Percentiles rank a stretch among this genome's conserved stretches.
These are phyloP conservation scores for Poecile atricapillus DNA, from an alignment of 2,113 vertebrate species.

Conservation along the genomic window DNA sequence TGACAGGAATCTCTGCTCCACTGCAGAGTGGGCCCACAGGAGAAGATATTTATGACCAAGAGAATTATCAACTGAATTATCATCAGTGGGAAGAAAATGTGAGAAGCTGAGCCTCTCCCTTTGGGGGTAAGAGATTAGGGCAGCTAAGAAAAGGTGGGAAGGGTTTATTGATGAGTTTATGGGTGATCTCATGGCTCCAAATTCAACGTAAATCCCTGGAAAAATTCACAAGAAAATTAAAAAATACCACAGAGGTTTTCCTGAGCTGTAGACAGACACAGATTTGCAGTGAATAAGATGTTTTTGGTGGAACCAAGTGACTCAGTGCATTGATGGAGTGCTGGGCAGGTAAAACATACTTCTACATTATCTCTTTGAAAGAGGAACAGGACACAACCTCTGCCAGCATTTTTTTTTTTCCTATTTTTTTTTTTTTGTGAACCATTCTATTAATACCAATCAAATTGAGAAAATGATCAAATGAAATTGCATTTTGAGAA, in stretches of 20 bases:
- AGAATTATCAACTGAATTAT: not conserved
- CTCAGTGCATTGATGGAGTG: conserved; percentile 19
- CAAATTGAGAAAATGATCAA: conserved; percentile 97
- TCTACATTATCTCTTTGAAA: conserved; percentile 85
- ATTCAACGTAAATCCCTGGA: not conserved
- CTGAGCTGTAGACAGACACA: not conserved
- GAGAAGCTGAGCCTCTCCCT: not conserved
- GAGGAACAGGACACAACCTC: conserved; percentile 85
- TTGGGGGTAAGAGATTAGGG: not conserved
- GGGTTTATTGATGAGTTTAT: not conserved
- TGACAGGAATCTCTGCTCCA: not conserved
- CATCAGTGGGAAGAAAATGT: not conserved
- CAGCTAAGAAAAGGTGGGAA: not conserved
- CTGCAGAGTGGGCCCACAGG: not conserved
- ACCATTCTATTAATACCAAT: conserved; percentile 98
- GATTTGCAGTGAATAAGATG: not conserved
- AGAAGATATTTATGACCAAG: not conserved
- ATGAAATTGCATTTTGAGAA: conserved; percentile 96
- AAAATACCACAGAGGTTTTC: not conserved
- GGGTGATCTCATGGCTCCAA: not conserved
- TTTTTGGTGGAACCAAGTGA: conserved; percentile 48
- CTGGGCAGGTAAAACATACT: conserved; percentile 76
- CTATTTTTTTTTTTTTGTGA: conserved; percentile 79
- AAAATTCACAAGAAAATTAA: not conserved
- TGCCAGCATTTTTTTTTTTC: conserved; percentile 80